Evolutionary conservation across 2,797 vertebrate species (phyloP).

Genomic region (Crypturellus tataupa): DNA sequence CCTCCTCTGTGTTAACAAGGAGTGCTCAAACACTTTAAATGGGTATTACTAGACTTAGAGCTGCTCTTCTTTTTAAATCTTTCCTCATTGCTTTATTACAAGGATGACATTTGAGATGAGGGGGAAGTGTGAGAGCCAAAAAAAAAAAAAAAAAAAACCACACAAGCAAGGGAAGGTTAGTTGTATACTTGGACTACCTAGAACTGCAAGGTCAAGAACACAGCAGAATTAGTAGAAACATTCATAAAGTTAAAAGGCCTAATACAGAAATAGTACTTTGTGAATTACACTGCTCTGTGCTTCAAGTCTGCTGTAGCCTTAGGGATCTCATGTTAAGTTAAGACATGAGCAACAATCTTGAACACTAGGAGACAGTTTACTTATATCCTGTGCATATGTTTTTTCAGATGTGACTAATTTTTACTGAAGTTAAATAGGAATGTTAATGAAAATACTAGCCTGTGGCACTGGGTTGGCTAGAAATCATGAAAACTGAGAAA

Average conservation of each 20-base stretch:
- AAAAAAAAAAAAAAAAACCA: not conserved
- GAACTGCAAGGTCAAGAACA: not conserved
- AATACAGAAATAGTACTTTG: not conserved
- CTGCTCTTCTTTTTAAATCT: not conserved
- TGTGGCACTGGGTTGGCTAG: not conserved
- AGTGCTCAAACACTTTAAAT: not conserved
- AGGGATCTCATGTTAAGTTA: too few species aligned
- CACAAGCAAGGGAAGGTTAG: accelerated
- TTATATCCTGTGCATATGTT: not conserved
- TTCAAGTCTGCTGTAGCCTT: not conserved
- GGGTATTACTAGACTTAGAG: not conserved
- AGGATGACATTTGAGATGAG: not conserved
- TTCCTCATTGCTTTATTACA: not conserved
- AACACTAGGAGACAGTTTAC: constrained; percentile 26
- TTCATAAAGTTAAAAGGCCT: constrained; percentile 23
- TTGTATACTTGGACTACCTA: not conserved
- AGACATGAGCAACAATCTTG: constrained; percentile 32
- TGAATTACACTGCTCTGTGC: not conserved
- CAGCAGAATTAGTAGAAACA: not conserved
- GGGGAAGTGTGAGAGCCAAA: accelerated
- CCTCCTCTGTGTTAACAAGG: too few species aligned
- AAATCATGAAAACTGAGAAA: not conserved
- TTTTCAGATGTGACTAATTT: constrained; percentile 56
- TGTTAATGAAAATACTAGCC: constrained; percentile 28
- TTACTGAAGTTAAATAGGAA: constrained; percentile 24